Evolutionary conservation across 2,888 invertebrate genomes (phyloP), one percentile per base, ranked within the genome.

Genomic region (Coelinius sp.): DNA sequence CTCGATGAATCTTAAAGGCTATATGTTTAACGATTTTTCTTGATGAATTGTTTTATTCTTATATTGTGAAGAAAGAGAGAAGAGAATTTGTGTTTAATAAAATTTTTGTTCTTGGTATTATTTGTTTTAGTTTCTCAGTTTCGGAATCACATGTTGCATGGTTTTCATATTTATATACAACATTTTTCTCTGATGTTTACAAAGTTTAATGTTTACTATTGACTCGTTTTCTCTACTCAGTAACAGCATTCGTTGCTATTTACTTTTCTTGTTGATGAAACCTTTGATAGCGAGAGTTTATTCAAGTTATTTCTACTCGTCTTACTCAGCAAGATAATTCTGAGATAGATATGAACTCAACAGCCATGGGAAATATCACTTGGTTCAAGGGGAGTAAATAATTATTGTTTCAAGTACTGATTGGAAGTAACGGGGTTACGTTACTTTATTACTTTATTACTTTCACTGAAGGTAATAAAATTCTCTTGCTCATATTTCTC

Each of bases 291-390:
- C 31, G 6, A 1, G 27, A 56, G 56, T 56, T 27, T 8, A 31
- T 31, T 17, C 27, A 56, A 27, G 27, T 56, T 17, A 31, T 56
- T n/a, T 56, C 17, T 56, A 27, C 56, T 56, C 56, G 56, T 56
- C 56, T 56, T 31, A 27, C 31, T 27, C 56, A 56, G 56, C 56
- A 56, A 56, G 56, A 56, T 56, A 56, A 56, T 31, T 56, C 17
- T 12, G 14, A 56, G 56, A 56, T 56, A 56, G 27, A 27, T 20
- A 24, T 53, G 14, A 27, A 27, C 14, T 27, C n/a, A 12, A n/a
- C 2, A 17, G 27, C 27, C 17, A 56, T 49, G 56, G 56, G 17
- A 27, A 31, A 56, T 56, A 56, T 56, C 56, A n/a, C 46, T 56
- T 17, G 31, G 17, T 17, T 56, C n/a, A 27, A 27, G 56, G 14